Evolutionary conservation across 2,888 invertebrate genomes (phyloP).

Genomic region (Xylocampa areola): DNA sequence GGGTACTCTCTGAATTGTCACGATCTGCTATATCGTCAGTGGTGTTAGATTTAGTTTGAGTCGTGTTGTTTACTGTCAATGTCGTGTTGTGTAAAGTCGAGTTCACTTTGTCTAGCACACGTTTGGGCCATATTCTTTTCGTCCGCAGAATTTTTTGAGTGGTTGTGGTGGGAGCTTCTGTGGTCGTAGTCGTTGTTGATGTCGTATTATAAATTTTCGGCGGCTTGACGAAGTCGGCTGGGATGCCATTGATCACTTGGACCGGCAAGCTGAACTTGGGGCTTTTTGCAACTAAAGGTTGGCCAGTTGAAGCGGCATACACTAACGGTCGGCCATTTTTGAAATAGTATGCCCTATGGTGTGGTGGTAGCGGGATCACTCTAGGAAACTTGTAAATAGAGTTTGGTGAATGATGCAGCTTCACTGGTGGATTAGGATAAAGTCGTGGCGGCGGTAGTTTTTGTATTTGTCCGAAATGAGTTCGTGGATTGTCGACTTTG

Average conservation of each 20-base stretch:
- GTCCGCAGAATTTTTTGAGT: conserved; percentile 78
- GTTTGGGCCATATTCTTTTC: conserved; percentile 86
- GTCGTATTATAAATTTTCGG: conserved; percentile 67
- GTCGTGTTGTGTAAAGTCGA: conserved; percentile 56
- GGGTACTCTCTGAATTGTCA: conserved; percentile 68
- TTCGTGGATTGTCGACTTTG: conserved; percentile 68
- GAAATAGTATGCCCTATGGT: conserved; percentile 65
- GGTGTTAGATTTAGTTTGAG: conserved; percentile 63
- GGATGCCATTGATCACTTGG: conserved; percentile 82
- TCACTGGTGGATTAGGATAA: conserved; percentile 70
- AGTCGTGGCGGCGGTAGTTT: conserved; percentile 69
- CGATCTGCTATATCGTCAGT: conserved; percentile 70
- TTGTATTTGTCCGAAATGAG: conserved; percentile 68
- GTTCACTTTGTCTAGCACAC: conserved; percentile 46
- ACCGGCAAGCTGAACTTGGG: conserved; percentile 81
- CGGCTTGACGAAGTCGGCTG: conserved; percentile 77
- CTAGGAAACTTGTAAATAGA: conserved; percentile 78
- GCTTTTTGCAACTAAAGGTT: conserved; percentile 69
- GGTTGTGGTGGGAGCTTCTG: conserved; percentile 73
- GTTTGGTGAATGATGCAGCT: conserved; percentile 69
- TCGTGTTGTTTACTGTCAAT: conserved; percentile 63
- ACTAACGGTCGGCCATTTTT: conserved; percentile 67
- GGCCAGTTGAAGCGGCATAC: conserved; percentile 72
- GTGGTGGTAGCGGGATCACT: conserved; percentile 74
- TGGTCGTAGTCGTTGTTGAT: conserved; percentile 70